phyloP scores from a whole-genome alignment of 1,140 invertebrate species.

The Drosophila funebris region DNA sequence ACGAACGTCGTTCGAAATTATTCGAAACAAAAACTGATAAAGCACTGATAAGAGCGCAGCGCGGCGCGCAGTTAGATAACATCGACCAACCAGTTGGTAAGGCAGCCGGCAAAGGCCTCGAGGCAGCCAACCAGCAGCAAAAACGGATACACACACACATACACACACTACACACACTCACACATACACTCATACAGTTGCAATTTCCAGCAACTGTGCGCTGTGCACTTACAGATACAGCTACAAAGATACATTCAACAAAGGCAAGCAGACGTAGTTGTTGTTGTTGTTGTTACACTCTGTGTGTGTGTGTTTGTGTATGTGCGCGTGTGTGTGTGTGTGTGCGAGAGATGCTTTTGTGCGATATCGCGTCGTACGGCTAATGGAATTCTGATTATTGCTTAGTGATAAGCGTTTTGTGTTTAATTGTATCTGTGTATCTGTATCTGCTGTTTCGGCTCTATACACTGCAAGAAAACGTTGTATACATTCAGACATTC shows the following conservation, averaged over 20 bases:
- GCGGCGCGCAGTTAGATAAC: slow-evolving; percentile 83
- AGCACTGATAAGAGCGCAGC: slow-evolving; percentile 83
- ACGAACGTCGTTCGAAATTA: slow-evolving; percentile 71
- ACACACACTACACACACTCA: slow-evolving; percentile 10
- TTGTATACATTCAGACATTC: not conserved
- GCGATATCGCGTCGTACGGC: slow-evolving; percentile 82
- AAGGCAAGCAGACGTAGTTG: slow-evolving; percentile 22
- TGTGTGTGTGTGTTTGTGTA: not conserved
- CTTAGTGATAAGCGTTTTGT: slow-evolving; percentile 83
- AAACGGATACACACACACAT: slow-evolving; percentile 58
- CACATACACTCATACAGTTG: slow-evolving; percentile 34
- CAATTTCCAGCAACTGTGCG: slow-evolving; percentile 35
- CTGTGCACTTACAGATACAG: slow-evolving; percentile 56
- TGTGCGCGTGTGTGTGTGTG: slow-evolving; percentile 51
- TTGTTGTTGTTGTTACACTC: not conserved
- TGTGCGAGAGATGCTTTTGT: slow-evolving; percentile 74
- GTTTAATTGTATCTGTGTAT: slow-evolving; percentile 83
- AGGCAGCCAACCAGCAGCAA: slow-evolving; percentile 58
- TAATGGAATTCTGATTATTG: slow-evolving; percentile 84
- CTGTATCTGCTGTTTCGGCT: slow-evolving; percentile 58
- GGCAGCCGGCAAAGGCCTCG: slow-evolving; percentile 38
- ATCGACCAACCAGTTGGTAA: slow-evolving; percentile 64
- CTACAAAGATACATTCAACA: slow-evolving; percentile 67
- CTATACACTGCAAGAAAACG: slow-evolving; percentile 23
- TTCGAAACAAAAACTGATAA: slow-evolving; percentile 84